Evolutionary conservation across 2,113 vertebrate species (phyloP).

Genomic region (Cinclus cinclus): DNA sequence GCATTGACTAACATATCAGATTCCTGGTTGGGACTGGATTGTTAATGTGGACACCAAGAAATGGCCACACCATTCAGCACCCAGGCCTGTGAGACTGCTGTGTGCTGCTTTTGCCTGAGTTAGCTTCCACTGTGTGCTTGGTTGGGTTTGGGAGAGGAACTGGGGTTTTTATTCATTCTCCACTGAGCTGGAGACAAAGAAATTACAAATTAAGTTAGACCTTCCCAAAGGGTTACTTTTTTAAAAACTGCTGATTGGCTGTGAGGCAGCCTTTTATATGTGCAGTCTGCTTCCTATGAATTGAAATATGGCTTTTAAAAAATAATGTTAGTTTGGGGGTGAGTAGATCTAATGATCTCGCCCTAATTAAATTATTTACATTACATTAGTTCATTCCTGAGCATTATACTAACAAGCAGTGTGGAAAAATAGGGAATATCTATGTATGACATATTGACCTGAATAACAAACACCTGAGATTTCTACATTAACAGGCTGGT

Average conservation of each 20-base stretch:
- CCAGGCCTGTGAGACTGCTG: neutral
- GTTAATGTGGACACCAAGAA: neutral
- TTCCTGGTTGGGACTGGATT: neutral
- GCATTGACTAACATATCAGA: neutral
- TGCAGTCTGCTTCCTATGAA: neutral
- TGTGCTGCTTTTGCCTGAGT: neutral
- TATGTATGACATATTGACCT: neutral
- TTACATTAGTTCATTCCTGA: neutral
- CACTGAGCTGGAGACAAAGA: neutral
- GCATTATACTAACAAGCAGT: neutral
- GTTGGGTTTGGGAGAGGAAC: neutral
- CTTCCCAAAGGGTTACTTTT: neutral
- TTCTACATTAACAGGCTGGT: neutral
- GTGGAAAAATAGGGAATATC: neutral
- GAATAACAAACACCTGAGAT: neutral
- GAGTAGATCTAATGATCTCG: neutral
- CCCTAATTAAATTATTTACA: conserved; percentile 29
- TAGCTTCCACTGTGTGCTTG: neutral
- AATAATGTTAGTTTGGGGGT: neutral
- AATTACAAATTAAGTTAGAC: neutral
- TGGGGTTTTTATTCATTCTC: neutral
- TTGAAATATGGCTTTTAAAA: conserved; percentile 7
- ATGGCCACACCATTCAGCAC: neutral
- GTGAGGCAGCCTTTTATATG: neutral
- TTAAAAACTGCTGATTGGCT: neutral